Conservation (phyloP, 2,797 vertebrate species). For the Fistularia tabacaria region DNA sequence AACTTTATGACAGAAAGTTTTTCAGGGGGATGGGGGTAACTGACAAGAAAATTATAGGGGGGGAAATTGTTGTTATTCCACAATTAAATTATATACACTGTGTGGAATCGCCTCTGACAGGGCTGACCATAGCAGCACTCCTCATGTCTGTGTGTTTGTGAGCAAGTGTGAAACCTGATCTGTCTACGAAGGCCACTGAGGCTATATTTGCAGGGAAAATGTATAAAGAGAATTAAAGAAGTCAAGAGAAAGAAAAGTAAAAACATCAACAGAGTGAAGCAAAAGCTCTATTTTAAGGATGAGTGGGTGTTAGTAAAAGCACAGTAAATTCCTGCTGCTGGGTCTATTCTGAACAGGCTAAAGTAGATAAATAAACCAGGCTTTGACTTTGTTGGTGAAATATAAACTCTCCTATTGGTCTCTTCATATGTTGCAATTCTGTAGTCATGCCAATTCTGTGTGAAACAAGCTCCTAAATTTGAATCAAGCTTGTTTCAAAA, state of each 20-base stretch:
- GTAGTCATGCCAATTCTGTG: too few species aligned
- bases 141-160: conserved; percentile 27
- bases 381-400: conserved; percentile 28
- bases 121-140: conserved; percentile 48
- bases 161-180: conserved; percentile 65
- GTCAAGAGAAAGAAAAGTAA: conserved; percentile 52
- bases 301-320: conserved; percentile 64
- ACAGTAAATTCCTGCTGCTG: conserved; percentile 41
- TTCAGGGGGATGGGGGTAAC: conserved; percentile 33
- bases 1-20: conserved; percentile 49
- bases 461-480: too few species aligned
- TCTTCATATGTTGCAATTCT: not conserved
- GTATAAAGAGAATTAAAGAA: conserved; percentile 48
- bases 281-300: conserved; percentile 59
- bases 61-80: conserved; percentile 75
- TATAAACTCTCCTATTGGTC: conserved; percentile 1
- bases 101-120: conserved; percentile 69
- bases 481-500: too few species aligned
- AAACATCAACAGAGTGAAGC: conserved; percentile 56
- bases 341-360: conserved; percentile 39
- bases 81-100: conserved; percentile 74
- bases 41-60: conserved; percentile 66
- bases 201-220: conserved; percentile 49
- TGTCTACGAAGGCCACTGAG: conserved; percentile 62
- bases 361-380: conserved; percentile 39